Evolutionary conservation across 2,113 vertebrate genomes (phyloP).

Genomic region (Melospiza georgiana): DNA sequence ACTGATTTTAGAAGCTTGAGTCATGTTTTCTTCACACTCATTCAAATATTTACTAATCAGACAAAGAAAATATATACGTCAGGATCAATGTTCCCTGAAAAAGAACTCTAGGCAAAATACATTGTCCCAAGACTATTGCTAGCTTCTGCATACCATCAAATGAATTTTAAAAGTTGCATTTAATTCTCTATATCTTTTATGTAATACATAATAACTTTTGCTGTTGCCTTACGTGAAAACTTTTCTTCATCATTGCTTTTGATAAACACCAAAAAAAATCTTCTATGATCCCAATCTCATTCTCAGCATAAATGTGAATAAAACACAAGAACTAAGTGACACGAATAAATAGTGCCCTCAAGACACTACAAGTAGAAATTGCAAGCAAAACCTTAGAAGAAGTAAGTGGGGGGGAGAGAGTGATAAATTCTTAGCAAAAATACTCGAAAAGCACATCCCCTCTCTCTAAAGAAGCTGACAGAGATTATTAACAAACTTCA

Average conservation of each 20-base stretch:
- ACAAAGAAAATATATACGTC: background rate
- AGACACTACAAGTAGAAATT: background rate
- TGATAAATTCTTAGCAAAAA: background rate
- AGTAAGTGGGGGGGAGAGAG: background rate
- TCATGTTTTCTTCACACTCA: conserved; percentile 71
- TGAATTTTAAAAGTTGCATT: background rate
- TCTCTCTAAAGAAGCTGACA: background rate
- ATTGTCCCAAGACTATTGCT: background rate
- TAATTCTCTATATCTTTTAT: background rate
- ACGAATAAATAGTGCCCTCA: background rate
- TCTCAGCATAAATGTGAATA: background rate
- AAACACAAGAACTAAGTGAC: background rate
- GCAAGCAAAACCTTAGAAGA: background rate
- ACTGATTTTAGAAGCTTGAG: conserved; percentile 49
- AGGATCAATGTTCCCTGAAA: background rate
- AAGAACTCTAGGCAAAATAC: background rate
- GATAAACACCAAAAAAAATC: background rate
- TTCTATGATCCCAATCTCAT: background rate
- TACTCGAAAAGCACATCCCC: background rate
- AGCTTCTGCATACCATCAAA: background rate
- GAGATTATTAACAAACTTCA: background rate
- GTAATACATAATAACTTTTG: background rate
- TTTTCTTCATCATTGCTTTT: background rate
- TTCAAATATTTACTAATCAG: conserved; percentile 68
- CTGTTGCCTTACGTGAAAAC: background rate